Conservation (phyloP, 2,113 vertebrate genomes). For the Rhea pennata region DNA sequence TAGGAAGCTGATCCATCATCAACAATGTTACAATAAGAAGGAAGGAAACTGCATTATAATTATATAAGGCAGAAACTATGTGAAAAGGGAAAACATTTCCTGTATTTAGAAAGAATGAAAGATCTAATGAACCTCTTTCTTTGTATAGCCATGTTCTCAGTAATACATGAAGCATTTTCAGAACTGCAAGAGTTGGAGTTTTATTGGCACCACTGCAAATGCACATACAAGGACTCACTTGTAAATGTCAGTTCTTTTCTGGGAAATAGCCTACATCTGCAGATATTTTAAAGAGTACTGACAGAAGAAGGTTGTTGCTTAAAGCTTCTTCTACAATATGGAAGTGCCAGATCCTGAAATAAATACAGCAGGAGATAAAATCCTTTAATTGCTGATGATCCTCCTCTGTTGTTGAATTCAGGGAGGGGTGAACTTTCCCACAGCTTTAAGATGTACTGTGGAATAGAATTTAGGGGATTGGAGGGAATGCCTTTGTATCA, state of each 20-base stretch:
- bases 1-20: not conserved
- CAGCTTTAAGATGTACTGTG: not conserved
- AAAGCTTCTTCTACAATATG: not conserved
- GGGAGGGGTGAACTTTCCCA: not conserved
- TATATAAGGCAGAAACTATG: not conserved
- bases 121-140: not conserved
- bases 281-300: not conserved
- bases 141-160: not conserved
- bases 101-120: not conserved
- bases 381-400: not conserved
- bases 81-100: not conserved
- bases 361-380: not conserved
- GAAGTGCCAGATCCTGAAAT: not conserved
- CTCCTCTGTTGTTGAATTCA: not conserved
- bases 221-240: not conserved
- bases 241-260: constrained; percentile 24
- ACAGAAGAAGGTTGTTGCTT: not conserved
- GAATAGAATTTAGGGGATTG: not conserved
- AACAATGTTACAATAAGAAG: not conserved
- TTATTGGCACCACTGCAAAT: not conserved
- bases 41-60: not conserved
- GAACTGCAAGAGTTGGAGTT: not conserved
- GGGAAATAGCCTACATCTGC: not conserved
- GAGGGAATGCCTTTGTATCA: not conserved
- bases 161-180: constrained; percentile 12